phyloP scores from a whole-genome alignment of 2,113 vertebrate genomes.

The Taurulus bubalis region DNA sequence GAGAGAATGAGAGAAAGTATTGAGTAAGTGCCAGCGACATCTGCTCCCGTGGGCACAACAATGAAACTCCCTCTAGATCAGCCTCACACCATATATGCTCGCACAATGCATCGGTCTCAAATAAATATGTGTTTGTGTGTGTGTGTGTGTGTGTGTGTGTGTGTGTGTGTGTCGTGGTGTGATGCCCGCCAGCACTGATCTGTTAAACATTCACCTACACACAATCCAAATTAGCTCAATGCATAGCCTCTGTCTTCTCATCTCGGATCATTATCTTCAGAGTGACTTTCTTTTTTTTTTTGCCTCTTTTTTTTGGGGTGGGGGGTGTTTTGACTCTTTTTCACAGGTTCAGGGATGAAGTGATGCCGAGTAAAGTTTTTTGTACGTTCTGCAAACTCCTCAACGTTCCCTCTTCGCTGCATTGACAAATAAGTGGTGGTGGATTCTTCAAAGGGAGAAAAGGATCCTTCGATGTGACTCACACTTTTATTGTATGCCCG shows the following conservation, averaged over 20 bases:
- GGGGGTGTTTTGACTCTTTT: neutral
- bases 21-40: constrained; percentile 83
- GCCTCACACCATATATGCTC: constrained; percentile 69
- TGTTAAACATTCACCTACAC: constrained; percentile 67
- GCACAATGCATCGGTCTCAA: constrained; percentile 67
- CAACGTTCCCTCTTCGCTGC: neutral
- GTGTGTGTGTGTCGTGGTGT: constrained; percentile 41
- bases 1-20: constrained; percentile 76
- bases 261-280: constrained; percentile 13
- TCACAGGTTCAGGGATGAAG: neutral
- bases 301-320: neutral
- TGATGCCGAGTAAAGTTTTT: neutral
- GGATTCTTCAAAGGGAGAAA: neutral
- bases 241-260: neutral
- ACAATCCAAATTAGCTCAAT: constrained; percentile 50
- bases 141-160: constrained; percentile 38
- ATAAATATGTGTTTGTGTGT: constrained; percentile 62
- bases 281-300: neutral
- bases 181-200: constrained; percentile 45
- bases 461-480: neutral
- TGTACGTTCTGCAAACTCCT: neutral
- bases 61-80: constrained; percentile 80
- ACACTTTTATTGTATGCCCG: neutral
- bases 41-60: constrained; percentile 85
- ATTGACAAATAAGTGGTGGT: constrained; percentile 3